Evolutionary conservation across 2,797 vertebrate species (phyloP).

Genomic region (Echiichthys vipera): DNA sequence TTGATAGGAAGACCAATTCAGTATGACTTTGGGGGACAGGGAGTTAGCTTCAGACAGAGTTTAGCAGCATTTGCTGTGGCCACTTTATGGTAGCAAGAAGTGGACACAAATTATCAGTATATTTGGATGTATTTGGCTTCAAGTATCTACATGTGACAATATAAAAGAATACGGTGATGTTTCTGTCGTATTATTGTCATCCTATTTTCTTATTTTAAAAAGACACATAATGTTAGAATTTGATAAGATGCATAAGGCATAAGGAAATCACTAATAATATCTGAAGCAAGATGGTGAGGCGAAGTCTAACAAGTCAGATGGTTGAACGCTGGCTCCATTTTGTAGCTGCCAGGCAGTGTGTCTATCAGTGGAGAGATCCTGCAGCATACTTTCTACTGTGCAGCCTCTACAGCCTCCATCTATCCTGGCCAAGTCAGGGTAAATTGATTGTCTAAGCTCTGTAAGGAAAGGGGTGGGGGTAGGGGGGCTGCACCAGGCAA

Average conservation of each 20-base stretch:
- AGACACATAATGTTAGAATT: not conserved
- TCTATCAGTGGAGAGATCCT: slow-evolving; percentile 73
- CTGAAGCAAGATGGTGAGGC: slow-evolving; percentile 45
- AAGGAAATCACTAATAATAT: slow-evolving; percentile 46
- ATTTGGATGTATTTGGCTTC: not conserved
- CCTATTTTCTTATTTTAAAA: not conserved
- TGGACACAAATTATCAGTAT: not conserved
- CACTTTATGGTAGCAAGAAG: not conserved
- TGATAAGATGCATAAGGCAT: not conserved
- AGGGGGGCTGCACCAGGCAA: slow-evolving; percentile 40
- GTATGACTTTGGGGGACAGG: slow-evolving; percentile 31
- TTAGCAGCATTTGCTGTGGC: not conserved
- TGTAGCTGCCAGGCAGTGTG: slow-evolving; percentile 72
- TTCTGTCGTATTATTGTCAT: not conserved
- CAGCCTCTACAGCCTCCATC: slow-evolving; percentile 74
- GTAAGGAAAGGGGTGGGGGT: slow-evolving; percentile 36
- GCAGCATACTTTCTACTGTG: slow-evolving; percentile 75
- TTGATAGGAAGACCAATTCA: slow-evolving; percentile 62
- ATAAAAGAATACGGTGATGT: not conserved
- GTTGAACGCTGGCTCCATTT: slow-evolving; percentile 72
- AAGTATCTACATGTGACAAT: not conserved
- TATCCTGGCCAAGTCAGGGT: slow-evolving; percentile 73
- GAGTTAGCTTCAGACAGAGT: slow-evolving; percentile 13
- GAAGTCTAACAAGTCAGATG: slow-evolving; percentile 59
- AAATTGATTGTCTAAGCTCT: slow-evolving; percentile 79